Evolutionary conservation across 92 coral and sea anemone genomes (phyloP), one percentile per base, ranked within the genome.

Genomic region (Parazoanthus swiftii): DNA sequence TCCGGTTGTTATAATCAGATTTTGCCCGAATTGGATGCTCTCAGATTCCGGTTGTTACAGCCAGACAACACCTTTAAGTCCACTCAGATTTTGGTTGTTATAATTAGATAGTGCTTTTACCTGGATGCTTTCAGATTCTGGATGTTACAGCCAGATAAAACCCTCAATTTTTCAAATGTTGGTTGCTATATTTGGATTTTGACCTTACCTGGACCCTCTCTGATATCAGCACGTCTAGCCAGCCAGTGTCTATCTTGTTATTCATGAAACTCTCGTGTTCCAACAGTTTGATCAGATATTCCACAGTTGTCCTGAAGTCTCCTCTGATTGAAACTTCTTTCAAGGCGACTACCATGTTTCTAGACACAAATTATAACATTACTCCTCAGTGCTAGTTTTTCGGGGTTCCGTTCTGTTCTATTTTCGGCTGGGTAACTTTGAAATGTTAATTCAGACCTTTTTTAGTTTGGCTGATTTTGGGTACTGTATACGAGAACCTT

Each of bases 321-420:
- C 99, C 99, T 59, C 99, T 94, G 38, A 97, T 97, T 5, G 99
- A 97, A 68, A 97, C 96, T 94, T 97, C 99, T 87, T 97, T 97
- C 71, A 97, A 77, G 29, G 99, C 99, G 68, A 97, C 86, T 3
- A 97, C 99, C 93, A 97, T 93, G 58, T 97, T 91, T 81, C 99
- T 97, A 38, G 25, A 77, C 36, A 77, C 36, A 44, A 77, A 26
- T 0, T 78, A 44, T 4, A 11, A 65, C 5, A 8, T 46, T 14
- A 66, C n/a, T 51, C 25, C 46, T 18, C 38, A 23, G 59, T 46
- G 43, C 70, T 23, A 66, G 20, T 37, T 38, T 29, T 26, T 54
- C 21, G 38, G 6, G 0, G 35, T 14, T 81, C 23, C 13, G 8
- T 13, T 81, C 23, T 36, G 8, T 13, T 26, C 79, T 6, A 75